phyloP scores from a whole-genome alignment of 1,140 invertebrate species.

The Calosoma granatense region DNA sequence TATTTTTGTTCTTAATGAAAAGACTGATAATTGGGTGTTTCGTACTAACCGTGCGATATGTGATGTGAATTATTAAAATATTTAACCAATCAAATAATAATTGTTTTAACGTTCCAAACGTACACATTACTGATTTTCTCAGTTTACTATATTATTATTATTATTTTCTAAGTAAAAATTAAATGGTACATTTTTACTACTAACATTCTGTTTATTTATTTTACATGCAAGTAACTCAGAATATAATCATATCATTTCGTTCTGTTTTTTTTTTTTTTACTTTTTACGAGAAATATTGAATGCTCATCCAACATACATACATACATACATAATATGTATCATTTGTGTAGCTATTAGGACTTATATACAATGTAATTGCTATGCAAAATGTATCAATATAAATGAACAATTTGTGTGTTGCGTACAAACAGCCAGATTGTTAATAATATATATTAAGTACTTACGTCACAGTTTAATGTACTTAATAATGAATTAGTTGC shows the following conservation, averaged over 20 bases:
- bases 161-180: too few species aligned
- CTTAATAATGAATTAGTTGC: background rate
- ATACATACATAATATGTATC: background rate
- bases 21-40: background rate
- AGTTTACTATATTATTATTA: too few species aligned
- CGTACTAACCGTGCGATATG: conserved; percentile 3
- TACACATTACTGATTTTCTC: too few species aligned
- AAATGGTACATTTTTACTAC: too few species aligned
- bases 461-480: conserved; percentile 5
- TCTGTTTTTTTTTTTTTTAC: too few species aligned
- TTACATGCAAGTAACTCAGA: too few species aligned
- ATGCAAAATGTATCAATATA: conserved; percentile 17
- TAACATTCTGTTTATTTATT: background rate
- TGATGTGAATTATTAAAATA: background rate
- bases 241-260: too few species aligned
- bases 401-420: background rate
- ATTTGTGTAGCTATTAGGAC: background rate
- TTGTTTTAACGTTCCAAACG: too few species aligned
- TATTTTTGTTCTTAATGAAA: background rate
- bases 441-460: background rate
- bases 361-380: conserved; percentile 24
- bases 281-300: background rate
- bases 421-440: background rate
- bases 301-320: background rate
- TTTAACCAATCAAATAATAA: too few species aligned